Percentiles rank a stretch among this genome's conserved stretches.
These are phyloP conservation scores for Sapayoa aenigma DNA, from an alignment of 2,113 vertebrate genomes.

Conservation along the genomic window DNA sequence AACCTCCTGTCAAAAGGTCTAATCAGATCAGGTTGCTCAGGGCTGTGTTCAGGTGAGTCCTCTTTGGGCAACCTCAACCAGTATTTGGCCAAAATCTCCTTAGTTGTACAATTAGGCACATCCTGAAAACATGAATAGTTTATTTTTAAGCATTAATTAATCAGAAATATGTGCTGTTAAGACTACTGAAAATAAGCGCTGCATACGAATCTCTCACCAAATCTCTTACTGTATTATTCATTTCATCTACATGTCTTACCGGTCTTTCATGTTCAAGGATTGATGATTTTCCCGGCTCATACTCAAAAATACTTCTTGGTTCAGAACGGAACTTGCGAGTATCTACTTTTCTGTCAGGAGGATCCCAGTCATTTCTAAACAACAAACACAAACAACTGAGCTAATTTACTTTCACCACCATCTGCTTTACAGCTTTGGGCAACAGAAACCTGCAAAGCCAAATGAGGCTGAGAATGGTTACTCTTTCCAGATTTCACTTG, in stretches of 20 bases:
- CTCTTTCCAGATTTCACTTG: neutral
- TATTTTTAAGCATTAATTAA: neutral
- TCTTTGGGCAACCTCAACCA: neutral
- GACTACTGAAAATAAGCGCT: neutral
- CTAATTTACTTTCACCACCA: neutral
- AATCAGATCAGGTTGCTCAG: neutral
- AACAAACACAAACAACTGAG: neutral
- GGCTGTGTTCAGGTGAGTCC: neutral
- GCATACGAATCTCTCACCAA: neutral
- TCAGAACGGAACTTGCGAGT: constrained; percentile 96
- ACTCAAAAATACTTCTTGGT: constrained; percentile 98
- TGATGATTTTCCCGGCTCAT: constrained; percentile 96
- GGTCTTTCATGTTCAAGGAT: constrained; percentile 94
- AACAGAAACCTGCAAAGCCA: neutral
- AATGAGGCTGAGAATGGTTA: neutral
- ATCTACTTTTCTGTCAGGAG: constrained; percentile 95
- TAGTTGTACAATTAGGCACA: neutral
- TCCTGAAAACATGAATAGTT: neutral
- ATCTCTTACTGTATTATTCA: neutral
- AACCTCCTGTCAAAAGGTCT: neutral
- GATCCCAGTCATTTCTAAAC: constrained; percentile 93
- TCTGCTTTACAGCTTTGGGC: neutral
- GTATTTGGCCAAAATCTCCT: neutral
- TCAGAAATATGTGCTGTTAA: neutral
- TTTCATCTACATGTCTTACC: constrained; percentile 74